Evolutionary conservation across 2,797 vertebrate genomes (phyloP).

Genomic region (Prunella strophiata): DNA sequence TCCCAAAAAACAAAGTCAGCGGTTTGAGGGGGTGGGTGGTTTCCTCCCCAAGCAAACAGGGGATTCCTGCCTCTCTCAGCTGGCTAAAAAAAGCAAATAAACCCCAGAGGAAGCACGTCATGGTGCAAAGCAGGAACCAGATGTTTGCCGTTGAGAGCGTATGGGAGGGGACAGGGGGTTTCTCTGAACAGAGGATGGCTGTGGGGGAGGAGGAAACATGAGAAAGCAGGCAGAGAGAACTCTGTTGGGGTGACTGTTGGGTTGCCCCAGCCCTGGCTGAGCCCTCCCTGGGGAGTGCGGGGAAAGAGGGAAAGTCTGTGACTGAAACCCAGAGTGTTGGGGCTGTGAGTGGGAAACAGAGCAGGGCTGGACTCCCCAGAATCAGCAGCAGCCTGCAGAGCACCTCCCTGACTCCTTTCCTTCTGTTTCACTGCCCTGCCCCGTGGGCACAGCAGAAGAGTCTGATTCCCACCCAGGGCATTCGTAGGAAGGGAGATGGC

Average conservation of each 20-base stretch:
- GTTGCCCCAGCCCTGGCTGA: not conserved
- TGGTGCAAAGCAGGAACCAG: slow-evolving; percentile 61
- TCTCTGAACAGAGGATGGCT: slow-evolving; percentile 30
- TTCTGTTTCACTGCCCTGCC: not conserved
- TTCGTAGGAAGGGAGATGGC: not conserved
- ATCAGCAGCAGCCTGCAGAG: not conserved
- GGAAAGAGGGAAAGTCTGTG: not conserved
- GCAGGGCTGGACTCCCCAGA: not conserved
- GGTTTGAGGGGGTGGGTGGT: not conserved
- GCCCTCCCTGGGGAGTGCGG: not conserved
- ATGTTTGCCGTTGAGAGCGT: slow-evolving; percentile 15
- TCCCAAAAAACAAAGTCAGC: not conserved
- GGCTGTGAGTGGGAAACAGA: not conserved
- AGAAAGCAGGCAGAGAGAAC: not conserved
- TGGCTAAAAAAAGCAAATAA: slow-evolving; percentile 49
- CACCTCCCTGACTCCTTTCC: not conserved
- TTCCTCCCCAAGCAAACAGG: slow-evolving; percentile 32
- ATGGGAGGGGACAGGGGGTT: slow-evolving; percentile 47
- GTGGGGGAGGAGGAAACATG: not conserved
- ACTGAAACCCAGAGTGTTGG: not conserved
- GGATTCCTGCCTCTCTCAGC: slow-evolving; percentile 26
- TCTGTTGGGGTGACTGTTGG: not conserved
- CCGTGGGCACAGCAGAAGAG: not conserved
- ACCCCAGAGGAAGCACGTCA: slow-evolving; percentile 63
- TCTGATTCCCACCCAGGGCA: not conserved